Evolutionary conservation across 2,888 invertebrate species (phyloP), one percentile per base, ranked within the genome.

Genomic region (Phaedon cochleariae): DNA sequence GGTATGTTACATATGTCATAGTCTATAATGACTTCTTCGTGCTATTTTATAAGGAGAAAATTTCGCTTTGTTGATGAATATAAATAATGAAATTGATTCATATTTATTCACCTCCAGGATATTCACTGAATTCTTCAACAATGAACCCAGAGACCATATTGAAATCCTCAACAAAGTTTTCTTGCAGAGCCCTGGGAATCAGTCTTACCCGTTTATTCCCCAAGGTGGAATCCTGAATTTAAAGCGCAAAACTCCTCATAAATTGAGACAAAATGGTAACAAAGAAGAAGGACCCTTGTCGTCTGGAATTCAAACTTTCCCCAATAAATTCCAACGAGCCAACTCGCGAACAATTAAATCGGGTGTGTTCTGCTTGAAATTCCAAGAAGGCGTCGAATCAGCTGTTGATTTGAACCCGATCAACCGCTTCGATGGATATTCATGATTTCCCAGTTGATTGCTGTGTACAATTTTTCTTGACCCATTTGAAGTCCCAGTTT

Each of bases 361-460:
- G 34, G 63, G 60, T 59, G 64, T 59, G 51, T 73, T 68, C 34
- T 45, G 58, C 64, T 64, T 62, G 45, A 62, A 67, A 66, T 69
- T 69, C 74, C 69, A 66, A 70, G 73, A 70, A 76, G 73, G 76
- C 76, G 76, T 72, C 73, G 74, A 74, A 71, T 72, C 76, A 71
- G 76, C 41, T 41, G 41, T 76, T 74, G 76, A 76, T 76, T 76
- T 72, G 73, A 69, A 75, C 72, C 73, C 71, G 76, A 77, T 77
- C 76, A 75, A 70, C 72, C 72, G 62, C 71, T 69, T 65, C 68
- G 70, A 74, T 77, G 77, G 76, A 77, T 77, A 77, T 77, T 77
- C 75, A 77, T 76, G 29, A 41, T 10, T 37, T 20, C 21, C 18
- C 18, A 29, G 31, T 31, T 53, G 15, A 18, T 53, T 31, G n/a